phyloP scores from a whole-genome alignment of 2,888 invertebrate genomes.

The Eupithecia subumbrata region DNA sequence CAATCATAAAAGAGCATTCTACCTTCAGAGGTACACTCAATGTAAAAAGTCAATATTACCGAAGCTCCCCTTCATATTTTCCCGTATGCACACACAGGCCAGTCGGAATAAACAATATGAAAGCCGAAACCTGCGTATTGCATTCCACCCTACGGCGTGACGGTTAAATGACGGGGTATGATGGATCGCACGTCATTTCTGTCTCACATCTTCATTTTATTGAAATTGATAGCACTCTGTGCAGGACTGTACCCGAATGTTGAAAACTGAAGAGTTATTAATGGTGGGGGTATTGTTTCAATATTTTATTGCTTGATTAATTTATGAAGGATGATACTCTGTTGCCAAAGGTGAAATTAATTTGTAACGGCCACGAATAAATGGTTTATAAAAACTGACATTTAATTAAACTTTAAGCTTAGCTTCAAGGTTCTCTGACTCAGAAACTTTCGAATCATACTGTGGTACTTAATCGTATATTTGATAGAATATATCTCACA shows the following conservation, averaged over 20 bases:
- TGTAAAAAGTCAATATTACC: slow-evolving; percentile 29
- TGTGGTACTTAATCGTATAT: background rate
- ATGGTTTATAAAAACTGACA: background rate
- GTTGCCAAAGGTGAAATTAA: background rate
- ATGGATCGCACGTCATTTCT: slow-evolving; percentile 66
- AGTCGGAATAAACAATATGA: slow-evolving; percentile 42
- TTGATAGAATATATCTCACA: too few species aligned
- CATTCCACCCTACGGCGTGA: slow-evolving; percentile 40
- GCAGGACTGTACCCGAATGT: slow-evolving; percentile 43
- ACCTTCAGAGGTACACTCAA: slow-evolving; percentile 15
- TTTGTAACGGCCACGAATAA: background rate
- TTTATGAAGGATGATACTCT: slow-evolving; percentile 7
- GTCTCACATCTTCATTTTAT: slow-evolving; percentile 71
- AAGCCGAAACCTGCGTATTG: slow-evolving; percentile 44
- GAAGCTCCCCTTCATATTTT: slow-evolving; percentile 30
- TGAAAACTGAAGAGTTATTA: slow-evolving; percentile 53
- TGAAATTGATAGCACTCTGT: slow-evolving; percentile 72
- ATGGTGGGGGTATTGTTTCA: slow-evolving; percentile 35
- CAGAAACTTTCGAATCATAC: too few species aligned
- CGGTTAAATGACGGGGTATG: slow-evolving; percentile 63
- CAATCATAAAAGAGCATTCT: slow-evolving; percentile 10
- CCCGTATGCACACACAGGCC: slow-evolving; percentile 34
- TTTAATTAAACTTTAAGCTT: background rate
- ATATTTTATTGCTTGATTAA: slow-evolving; percentile 32
- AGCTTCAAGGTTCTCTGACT: background rate